Base-by-base conservation (phyloP, 2,113 vertebrate genomes). In the Sorex araneus region DNA sequence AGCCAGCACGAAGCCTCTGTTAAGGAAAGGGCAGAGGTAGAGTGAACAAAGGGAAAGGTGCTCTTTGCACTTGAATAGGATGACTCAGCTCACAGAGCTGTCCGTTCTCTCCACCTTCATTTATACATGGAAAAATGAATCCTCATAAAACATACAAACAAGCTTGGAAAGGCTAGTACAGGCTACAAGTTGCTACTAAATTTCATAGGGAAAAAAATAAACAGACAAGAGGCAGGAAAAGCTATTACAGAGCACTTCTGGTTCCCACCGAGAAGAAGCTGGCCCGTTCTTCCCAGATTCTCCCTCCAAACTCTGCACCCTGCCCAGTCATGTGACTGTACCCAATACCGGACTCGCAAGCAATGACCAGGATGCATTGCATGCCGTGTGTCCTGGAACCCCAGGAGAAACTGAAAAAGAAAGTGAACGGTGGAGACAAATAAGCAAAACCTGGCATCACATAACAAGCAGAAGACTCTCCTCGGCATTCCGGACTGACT, bases 361-460 rank as follows among this genome's bases (percentile, higher is more conserved):
- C 69, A 30, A 15, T 45, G 70, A 91, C 54, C 54, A 86, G 64
- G 34, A 50, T 71, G 64, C 34, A 91, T 70, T 84, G 66, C 70
- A 76, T 4, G 15, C 54, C 50, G 34, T 77, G 40, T 85, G 6
- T 75, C 50, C 80, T 89, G 75, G 89, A 67, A 13, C 32, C 36
- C 66, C 76, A 70, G 87, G 66, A 54, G 85, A 87, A 40, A 69
- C 84, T 90, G 76, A 2, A 54, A 73, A 87, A 90, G 40, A 40
- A 40, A 78, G n/a, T 30, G 81, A 88, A 90, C 11, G 36, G 36
- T n/a, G 82, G 40, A 94, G 74, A 90, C 78, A 70, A 92, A 74
- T 7, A 85, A 85, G 8, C 54, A 54, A 81, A 71, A 12, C 21
- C 57, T 28, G 12, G 32, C 27, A 86, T 32, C 47, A 47, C 34